Base-by-base conservation (phyloP, 2,888 invertebrate genomes). In the Hoplodrina blanda region DNA sequence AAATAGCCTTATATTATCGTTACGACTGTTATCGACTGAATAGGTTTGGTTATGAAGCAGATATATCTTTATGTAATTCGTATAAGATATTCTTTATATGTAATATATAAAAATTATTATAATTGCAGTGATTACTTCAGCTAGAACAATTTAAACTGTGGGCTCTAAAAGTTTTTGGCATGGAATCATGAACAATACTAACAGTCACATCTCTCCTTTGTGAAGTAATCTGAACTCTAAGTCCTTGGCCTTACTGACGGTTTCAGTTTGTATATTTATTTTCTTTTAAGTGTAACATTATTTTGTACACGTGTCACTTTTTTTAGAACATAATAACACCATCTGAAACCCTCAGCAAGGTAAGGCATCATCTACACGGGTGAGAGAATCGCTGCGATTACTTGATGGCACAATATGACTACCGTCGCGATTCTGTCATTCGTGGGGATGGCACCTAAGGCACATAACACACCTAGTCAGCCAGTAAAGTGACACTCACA, bases 1-100 rank as follows among this genome's bases (percentile, higher is more conserved):
- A 95, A 94, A 95, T 95, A 95, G 92, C 87, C 95, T 95, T 95
- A 96, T 80, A 88, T 92, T 95, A 95, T 92, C 88, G 88, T 91
- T 92, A 95, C 88, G 89, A 91, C 93, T 93, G 94, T 91, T 91
- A 91, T 91, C 86, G 90, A 91, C 88, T 92, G 92, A 90, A 89
- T 92, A 92, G 76, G 67, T 91, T 88, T 85, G 91, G 88, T 90
- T 93, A 94, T 88, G 87, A 90, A 88, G 86, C 89, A 88, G 87
- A 88, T 89, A 88, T 88, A 82, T 89, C 83, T 82, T 85, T 85
- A 82, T 85, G 77, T 81, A 85, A 82, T 86, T 86, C 81, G 83
- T 86, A 84, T 85, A 80, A 82, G 66, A 82, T 80, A 82, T 76
- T 85, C 64, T 83, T 81, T 83, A 84, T 81, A 68, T 66, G 63